These are phyloP conservation scores for Euglossa dilemma DNA, from an alignment of 1,140 invertebrate species.

Conservation along the genomic window DNA sequence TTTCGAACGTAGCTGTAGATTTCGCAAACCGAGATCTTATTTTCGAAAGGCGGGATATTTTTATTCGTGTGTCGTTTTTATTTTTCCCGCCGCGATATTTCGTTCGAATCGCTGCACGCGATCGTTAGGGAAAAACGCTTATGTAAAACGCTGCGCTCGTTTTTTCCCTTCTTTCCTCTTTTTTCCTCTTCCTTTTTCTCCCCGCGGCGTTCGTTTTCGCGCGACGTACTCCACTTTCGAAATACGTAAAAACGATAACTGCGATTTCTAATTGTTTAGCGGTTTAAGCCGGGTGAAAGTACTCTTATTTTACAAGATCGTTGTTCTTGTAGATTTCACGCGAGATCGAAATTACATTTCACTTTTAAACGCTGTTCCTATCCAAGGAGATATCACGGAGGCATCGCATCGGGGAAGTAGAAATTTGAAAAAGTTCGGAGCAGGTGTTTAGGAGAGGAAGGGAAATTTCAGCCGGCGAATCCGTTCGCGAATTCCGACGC, in stretches of 20 bases:
- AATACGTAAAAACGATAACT: conserved; percentile 24
- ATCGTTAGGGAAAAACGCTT: neutral
- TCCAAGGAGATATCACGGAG: neutral
- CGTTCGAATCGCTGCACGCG: neutral
- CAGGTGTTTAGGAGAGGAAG: no score
- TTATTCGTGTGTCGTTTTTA: neutral
- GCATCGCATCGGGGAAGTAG: no score
- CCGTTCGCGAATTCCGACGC: no score
- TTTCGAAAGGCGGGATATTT: no score
- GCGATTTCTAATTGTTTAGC: conserved; percentile 43
- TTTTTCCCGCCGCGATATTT: neutral
- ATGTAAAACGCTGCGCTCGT: neutral
- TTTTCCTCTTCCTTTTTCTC: neutral
- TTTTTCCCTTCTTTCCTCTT: neutral
- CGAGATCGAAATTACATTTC: conserved; percentile 8
- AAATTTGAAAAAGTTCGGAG: no score
- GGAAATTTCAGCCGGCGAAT: no score
- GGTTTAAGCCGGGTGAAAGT: conserved; percentile 26
- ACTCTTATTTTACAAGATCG: neutral
- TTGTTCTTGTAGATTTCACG: conserved; percentile 16
- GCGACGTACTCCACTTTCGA: conserved; percentile 16
- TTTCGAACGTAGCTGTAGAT: no score
- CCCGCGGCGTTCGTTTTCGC: neutral
- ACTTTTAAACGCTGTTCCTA: neutral
- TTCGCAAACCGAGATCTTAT: no score